Evolutionary conservation across 2,797 vertebrate species (phyloP).

Genomic region (Nannoperca obscura): DNA sequence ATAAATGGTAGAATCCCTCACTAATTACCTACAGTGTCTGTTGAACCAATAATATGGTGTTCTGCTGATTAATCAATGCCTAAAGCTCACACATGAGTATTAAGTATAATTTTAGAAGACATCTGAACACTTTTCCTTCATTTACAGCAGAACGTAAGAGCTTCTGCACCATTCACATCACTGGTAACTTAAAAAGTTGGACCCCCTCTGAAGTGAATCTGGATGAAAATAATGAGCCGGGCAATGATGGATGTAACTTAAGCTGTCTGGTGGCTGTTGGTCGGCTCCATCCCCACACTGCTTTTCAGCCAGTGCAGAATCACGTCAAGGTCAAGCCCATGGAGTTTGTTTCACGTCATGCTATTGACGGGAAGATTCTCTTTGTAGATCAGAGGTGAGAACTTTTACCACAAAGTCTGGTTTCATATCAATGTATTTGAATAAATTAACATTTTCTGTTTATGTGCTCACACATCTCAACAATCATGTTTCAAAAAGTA

Average conservation of each 20-base stretch:
- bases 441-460: neutral
- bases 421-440: neutral
- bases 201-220: neutral
- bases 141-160: neutral
- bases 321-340: conserved; percentile 8
- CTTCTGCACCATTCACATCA: conserved; percentile 17
- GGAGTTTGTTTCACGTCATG: conserved; percentile 34
- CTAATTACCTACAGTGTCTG: neutral
- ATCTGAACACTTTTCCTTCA: neutral
- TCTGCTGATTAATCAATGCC: neutral
- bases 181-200: neutral
- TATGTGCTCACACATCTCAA: neutral
- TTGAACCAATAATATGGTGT: neutral
- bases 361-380: conserved; percentile 14
- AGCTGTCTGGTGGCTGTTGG: conserved; percentile 28
- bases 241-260: neutral
- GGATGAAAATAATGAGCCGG: neutral
- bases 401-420: neutral
- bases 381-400: conserved; percentile 29
- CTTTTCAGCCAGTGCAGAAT: conserved; percentile 1
- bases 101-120: neutral
- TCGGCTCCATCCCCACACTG: neutral
- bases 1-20: conserved; percentile 6
- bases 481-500: neutral
- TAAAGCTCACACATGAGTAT: neutral